Evolutionary conservation across 2,797 vertebrate genomes (phyloP).

Genomic region (Galagoides demidoff): DNA sequence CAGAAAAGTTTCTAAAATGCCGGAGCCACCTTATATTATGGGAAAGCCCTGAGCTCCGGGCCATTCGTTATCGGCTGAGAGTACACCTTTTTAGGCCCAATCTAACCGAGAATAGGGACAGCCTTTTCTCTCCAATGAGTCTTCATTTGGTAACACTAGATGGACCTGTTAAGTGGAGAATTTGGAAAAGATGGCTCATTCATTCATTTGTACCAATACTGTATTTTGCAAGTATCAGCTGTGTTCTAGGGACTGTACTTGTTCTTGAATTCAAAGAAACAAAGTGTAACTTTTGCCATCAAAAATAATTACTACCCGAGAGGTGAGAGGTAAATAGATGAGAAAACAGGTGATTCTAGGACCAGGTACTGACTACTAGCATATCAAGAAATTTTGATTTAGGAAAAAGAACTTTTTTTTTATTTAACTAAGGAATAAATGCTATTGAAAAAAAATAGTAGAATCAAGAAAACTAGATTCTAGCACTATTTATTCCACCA

Average conservation of each 20-base stretch:
- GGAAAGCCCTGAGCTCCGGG: not conserved
- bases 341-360: not conserved
- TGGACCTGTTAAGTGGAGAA: not conserved
- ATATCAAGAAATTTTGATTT: not conserved
- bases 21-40: not conserved
- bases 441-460: not conserved
- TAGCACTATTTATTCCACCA: not conserved
- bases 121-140: not conserved
- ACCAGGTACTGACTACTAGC: not conserved
- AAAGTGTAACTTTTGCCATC: not conserved
- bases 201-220: not conserved
- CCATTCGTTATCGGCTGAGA: not conserved
- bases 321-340: not conserved
- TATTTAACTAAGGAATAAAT: not conserved
- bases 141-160: not conserved
- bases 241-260: not conserved
- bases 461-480: not conserved
- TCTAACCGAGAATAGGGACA: not conserved
- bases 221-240: not conserved
- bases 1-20: not conserved
- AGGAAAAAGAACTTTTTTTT: not conserved
- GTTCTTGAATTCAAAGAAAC: not conserved
- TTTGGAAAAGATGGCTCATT: not conserved
- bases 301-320: not conserved
- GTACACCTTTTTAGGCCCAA: rapidly evolving